Base-by-base conservation (phyloP, 2,113 vertebrate species). In the Phylloscopus trochilus region DNA sequence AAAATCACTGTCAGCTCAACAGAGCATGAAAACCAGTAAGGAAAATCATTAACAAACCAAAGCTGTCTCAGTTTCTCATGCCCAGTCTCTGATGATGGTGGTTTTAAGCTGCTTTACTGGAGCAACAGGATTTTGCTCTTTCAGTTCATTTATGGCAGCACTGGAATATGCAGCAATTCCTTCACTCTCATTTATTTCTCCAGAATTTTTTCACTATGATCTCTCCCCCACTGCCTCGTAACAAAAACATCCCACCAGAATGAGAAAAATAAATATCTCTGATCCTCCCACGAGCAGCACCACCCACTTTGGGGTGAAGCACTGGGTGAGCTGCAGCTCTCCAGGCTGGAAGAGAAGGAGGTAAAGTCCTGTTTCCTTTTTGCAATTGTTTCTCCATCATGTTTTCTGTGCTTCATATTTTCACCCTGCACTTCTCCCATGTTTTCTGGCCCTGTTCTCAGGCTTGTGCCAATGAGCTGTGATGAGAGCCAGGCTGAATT, bases 41-140 rank as follows among this genome's bases (percentile, higher is more conserved):
- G 89, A 94, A 95, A 95, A 94, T 78, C 46, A 97, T 95, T 95
- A 96, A 95, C 85, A 85, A 90, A 90, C 35, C 51, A 62, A 92
- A 83, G 43, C 1, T 0, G 35, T 80, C 80, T 82, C 53, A 24
- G 82, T 69, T 85, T 84, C 76, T 89, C 70, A 81, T 77, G 55
- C 24, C 18, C n/a, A 14, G 17, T 37, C 37, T 88, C 84, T 73
- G 55, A 41, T 53, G n/a, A 62, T 56, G 60, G 30, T 39, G 37
- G 35, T 19, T 86, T 78, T 76, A 87, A 87, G 63, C 68, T 80
- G 52, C 75, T 83, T 92, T 85, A 53, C 86, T 88, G 76, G 27
- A 95, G 49, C 55, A 80, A 83, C 16, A 59, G 44, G 69, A 75
- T 84, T 91, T 68, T 67, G 30, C 37, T 75, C 51, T 59, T 83